Base-by-base conservation (phyloP, 2,888 invertebrate genomes). In the Diarsia mendica region DNA sequence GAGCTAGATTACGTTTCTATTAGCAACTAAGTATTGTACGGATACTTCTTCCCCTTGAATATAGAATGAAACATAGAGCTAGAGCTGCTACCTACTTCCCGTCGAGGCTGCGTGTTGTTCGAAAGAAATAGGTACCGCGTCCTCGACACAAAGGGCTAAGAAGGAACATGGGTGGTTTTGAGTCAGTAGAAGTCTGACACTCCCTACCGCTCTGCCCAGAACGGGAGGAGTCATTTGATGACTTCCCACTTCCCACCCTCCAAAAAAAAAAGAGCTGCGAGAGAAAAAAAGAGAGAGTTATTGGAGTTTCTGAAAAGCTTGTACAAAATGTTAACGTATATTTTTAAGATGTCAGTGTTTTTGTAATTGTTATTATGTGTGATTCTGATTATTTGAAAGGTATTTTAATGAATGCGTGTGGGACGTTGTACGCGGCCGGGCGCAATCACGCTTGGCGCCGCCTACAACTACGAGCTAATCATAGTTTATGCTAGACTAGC, bases 391-490 rank as follows among this genome's bases (percentile, higher is more conserved):
- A 80, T 75, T 80, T 73, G 58, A 51, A 75, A 86, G 75, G 76
- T 85, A 84, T 83, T 84, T 79, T 83, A 81, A 83, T 81, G 75
- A 80, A 75, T 82, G 77, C 77, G 85, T 85, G 87, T 87, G 76
- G 87, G 87, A 70, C 72, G 85, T 68, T 66, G 72, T 58, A 68
- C 72, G 75, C 68, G 67, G 66, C 64, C 72, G 66, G 69, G 69
- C 69, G 86, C 80, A 83, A 85, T 86, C 85, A 83, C 72, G 87
- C 75, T 83, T 77, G 70, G 85, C 87, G 85, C 87, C 87, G 87
- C 87, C 87, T 85, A 87, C 87, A 77, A 79, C 76, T 68, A 67
- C 84, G 68, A 72, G 78, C 84, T 87, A 87, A 86, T 86, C 87
- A 85, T 85, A 87, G 84, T 84, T 86, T 86, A 87, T 86, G 86